Conservation (phyloP, 23 tunicate genomes). For the Ciona savignyi region DNA sequence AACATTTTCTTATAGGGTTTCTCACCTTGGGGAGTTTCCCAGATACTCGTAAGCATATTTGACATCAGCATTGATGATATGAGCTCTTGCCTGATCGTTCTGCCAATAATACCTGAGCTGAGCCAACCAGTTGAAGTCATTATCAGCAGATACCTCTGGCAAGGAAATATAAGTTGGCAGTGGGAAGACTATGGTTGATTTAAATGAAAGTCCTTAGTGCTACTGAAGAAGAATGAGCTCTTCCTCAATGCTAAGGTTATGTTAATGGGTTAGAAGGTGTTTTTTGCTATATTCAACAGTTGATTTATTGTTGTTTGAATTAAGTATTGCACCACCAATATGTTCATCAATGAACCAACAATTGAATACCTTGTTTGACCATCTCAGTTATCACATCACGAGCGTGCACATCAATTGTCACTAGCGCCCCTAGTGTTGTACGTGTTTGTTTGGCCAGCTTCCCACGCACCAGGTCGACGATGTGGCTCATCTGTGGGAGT, state of each 20-base stretch:
- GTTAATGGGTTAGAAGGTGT: too few relatives aligned
- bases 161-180: too few relatives aligned
- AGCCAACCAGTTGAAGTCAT: constrained; percentile 97
- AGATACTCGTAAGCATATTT: constrained; percentile 98
- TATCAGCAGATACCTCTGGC: constrained; percentile 78
- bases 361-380: constrained; percentile 78
- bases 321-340: too few relatives aligned
- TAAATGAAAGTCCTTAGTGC: too few relatives aligned
- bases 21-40: constrained; percentile 94
- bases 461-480: constrained; percentile 95
- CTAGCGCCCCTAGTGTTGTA: constrained; percentile 95
- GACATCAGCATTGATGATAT: constrained; percentile 96
- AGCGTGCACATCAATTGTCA: constrained; percentile 98
- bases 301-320: too few relatives aligned
- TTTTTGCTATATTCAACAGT: too few relatives aligned
- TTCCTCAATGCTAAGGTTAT: too few relatives aligned
- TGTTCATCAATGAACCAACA: too few relatives aligned
- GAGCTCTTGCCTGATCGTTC: constrained; percentile 95
- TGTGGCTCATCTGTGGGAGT: constrained; percentile 87
- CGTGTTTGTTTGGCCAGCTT: constrained; percentile 91
- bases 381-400: constrained; percentile 95
- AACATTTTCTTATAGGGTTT: not conserved
- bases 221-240: too few relatives aligned
- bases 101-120: constrained; percentile 98
- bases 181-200: too few relatives aligned